These are phyloP conservation scores for Aphodius sticticus DNA, from an alignment of 2,888 invertebrate genomes.

Conservation along the genomic window DNA sequence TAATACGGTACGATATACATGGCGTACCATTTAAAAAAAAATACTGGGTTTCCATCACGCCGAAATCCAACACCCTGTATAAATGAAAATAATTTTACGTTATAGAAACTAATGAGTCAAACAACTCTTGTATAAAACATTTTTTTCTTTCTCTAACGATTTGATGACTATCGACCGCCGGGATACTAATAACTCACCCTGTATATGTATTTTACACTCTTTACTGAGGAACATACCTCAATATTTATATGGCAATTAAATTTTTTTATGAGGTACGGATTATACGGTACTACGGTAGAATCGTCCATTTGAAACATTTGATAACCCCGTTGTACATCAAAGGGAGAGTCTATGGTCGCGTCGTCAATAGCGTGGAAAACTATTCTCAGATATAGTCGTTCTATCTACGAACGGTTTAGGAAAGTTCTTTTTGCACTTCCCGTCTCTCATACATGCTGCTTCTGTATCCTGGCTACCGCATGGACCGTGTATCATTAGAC, in stretches of 20 bases:
- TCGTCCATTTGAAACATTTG: conserved; percentile 45
- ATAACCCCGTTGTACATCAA: conserved; percentile 35
- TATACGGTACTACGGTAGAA: conserved; percentile 50
- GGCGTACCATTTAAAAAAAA: no score
- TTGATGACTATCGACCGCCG: no score
- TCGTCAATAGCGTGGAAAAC: background rate
- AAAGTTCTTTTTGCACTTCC: background rate
- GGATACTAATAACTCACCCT: no score
- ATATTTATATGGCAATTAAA: conserved; percentile 49
- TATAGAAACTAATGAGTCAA: no score
- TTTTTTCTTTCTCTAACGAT: no score
- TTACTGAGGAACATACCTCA: conserved; percentile 43
- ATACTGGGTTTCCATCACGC: no score
- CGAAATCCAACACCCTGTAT: no score
- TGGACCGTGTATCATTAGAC: background rate
- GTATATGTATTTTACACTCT: conserved; percentile 46
- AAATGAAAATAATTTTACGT: no score
- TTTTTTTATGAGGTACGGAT: conserved; percentile 39
- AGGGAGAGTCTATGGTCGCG: background rate
- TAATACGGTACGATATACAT: no score
- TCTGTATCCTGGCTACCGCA: background rate
- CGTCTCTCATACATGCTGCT: background rate
- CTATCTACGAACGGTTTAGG: background rate
- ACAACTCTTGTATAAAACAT: no score
- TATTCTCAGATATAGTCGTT: background rate